Percentiles rank a stretch among this genome's conserved stretches.
phyloP scores from a whole-genome alignment of 2,888 invertebrate genomes.

The Eupithecia centaureata region DNA sequence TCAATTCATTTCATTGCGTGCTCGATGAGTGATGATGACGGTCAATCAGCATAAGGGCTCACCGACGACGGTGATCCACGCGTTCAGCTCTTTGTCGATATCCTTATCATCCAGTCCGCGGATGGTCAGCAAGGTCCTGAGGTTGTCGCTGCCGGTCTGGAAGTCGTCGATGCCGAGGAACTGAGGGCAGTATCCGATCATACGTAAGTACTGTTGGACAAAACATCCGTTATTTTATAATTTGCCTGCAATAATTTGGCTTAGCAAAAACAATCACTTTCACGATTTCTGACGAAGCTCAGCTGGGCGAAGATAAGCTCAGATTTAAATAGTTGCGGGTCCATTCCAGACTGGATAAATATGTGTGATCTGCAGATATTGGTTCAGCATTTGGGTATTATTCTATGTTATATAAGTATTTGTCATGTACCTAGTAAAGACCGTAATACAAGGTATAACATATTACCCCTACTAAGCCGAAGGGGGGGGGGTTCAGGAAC shows the following conservation, averaged over 20 bases:
- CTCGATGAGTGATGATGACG: not conserved
- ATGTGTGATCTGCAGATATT: not conserved
- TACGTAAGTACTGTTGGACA: constrained; percentile 85
- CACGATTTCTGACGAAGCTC: no score
- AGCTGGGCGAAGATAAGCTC: not conserved
- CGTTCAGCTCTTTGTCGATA: constrained; percentile 73
- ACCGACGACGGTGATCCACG: constrained; percentile 85
- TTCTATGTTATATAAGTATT: not conserved
- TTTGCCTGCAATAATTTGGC: not conserved
- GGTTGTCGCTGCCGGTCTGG: constrained; percentile 89
- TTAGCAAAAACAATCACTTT: not conserved
- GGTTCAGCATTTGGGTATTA: not conserved
- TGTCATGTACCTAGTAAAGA: not conserved
- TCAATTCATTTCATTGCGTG: no score
- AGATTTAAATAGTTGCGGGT: not conserved
- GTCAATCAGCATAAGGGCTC: constrained; percentile 39
- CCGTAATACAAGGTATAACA: not conserved
- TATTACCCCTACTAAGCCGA: no score
- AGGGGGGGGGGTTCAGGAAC: no score
- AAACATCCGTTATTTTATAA: not conserved
- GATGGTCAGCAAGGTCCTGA: constrained; percentile 88
- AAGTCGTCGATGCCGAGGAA: constrained; percentile 91
- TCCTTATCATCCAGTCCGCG: constrained; percentile 85
- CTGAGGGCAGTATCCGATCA: constrained; percentile 96
- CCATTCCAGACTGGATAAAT: not conserved